These are phyloP conservation scores for Gordius sp. DNA, from an alignment of 2,888 invertebrate genomes.

Conservation along the genomic window DNA sequence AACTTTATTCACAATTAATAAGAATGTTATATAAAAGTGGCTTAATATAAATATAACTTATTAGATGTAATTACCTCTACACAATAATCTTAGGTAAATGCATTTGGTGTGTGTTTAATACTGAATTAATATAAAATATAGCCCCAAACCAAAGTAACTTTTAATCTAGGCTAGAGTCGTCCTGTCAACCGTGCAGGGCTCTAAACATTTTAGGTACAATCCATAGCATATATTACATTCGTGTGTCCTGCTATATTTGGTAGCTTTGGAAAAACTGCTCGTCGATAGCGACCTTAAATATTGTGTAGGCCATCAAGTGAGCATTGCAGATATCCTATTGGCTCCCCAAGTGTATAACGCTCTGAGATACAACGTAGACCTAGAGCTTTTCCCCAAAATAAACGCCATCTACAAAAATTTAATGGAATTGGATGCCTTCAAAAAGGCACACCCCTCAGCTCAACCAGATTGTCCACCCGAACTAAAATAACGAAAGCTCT, in stretches of 20 bases:
- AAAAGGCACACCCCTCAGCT: not conserved
- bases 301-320: not conserved
- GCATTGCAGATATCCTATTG: not conserved
- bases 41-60: no score
- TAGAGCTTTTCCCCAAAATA: not conserved
- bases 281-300: not conserved
- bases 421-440: not conserved
- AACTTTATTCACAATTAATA: no score
- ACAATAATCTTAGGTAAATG: no score
- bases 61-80: no score
- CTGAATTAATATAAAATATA: no score
- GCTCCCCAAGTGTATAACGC: not conserved
- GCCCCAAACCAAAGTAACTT: no score
- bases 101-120: no score
- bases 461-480: not conserved
- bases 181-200: no score
- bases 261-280: not conserved
- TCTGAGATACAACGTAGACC: not conserved
- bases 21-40: no score
- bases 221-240: not conserved
- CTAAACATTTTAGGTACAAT: no score
- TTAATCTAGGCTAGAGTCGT: no score
- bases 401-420: not conserved
- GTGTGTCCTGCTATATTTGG: not conserved
- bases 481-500: no score